Evolutionary conservation across 2,113 vertebrate genomes (phyloP).

Genomic region (Shinisaurus crocodilurus): DNA sequence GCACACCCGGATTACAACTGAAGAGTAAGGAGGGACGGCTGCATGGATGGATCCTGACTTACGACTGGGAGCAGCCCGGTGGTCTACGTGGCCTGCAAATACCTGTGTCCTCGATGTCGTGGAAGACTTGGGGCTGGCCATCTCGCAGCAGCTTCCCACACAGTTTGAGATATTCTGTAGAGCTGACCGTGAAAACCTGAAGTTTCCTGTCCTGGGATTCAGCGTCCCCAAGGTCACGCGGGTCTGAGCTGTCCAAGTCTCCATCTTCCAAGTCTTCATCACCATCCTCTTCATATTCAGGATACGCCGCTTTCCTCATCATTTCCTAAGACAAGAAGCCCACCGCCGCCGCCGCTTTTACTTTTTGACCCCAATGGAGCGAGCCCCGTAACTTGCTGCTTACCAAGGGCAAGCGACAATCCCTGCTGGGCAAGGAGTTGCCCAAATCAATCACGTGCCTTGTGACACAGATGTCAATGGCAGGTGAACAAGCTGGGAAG

Average conservation of each 20-base stretch:
- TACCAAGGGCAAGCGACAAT: background rate
- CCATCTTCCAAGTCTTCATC: conserved; percentile 7
- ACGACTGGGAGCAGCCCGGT: too few relatives aligned
- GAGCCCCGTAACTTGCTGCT: background rate
- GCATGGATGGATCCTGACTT: too few relatives aligned
- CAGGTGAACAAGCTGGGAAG: too few relatives aligned
- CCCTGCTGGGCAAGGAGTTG: background rate
- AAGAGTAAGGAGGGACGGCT: background rate
- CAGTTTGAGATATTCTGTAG: conserved; percentile 47
- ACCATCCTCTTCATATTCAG: conserved; percentile 17
- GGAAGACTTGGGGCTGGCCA: conserved; percentile 31
- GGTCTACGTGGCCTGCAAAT: background rate
- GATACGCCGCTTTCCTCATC: background rate
- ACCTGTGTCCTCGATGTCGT: conserved; percentile 43
- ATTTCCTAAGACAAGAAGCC: conserved; percentile 10
- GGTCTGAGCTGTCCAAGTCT: background rate
- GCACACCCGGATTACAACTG: too few relatives aligned
- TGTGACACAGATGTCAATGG: too few relatives aligned
- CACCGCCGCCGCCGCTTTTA: background rate
- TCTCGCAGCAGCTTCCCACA: conserved; percentile 26
- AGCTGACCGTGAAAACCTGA: conserved; percentile 50
- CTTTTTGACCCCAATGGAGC: background rate
- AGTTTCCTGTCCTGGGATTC: background rate
- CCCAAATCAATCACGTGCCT: background rate
- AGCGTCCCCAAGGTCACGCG: background rate